These are phyloP conservation scores for roundworm (Caenorhabditis elegans) DNA, from an alignment of 1,140 invertebrate species.

Conservation along the genomic window DNA sequence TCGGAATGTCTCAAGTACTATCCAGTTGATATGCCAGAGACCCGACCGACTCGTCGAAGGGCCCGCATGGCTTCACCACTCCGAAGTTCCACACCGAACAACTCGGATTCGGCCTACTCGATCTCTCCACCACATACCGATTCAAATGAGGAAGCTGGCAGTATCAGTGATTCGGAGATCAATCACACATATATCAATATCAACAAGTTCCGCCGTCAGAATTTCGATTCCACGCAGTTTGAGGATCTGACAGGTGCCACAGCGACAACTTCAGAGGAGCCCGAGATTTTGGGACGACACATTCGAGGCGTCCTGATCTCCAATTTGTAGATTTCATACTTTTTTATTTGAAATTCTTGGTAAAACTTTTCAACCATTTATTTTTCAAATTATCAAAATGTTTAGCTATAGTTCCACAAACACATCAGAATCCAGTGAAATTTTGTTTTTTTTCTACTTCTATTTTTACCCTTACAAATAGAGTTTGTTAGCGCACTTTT, in stretches of 20 bases:
- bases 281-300: not conserved
- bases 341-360: too few species aligned
- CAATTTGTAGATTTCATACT: not conserved
- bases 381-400: too few species aligned
- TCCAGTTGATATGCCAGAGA: conserved; percentile 44
- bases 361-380: too few species aligned
- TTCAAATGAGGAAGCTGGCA: conserved; percentile 23
- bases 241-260: conserved; percentile 41
- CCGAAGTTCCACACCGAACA: conserved; percentile 47
- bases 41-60: not conserved
- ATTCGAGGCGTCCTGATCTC: conserved; percentile 30
- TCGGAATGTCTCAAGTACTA: conserved; percentile 52
- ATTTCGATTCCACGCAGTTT: conserved; percentile 43
- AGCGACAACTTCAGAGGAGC: not conserved
- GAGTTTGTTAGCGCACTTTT: too few species aligned
- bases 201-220: not conserved
- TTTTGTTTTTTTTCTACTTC: too few species aligned
- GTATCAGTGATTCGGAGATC: conserved; percentile 28
- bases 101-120: conserved; percentile 45
- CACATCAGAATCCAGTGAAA: too few species aligned
- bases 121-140: conserved; percentile 43
- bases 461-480: too few species aligned
- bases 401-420: too few species aligned
- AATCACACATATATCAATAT: conserved; percentile 52
- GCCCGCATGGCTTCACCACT: not conserved